Conservation (phyloP, 2,888 invertebrate species). For the Sinopyrophorus schimmeli region DNA sequence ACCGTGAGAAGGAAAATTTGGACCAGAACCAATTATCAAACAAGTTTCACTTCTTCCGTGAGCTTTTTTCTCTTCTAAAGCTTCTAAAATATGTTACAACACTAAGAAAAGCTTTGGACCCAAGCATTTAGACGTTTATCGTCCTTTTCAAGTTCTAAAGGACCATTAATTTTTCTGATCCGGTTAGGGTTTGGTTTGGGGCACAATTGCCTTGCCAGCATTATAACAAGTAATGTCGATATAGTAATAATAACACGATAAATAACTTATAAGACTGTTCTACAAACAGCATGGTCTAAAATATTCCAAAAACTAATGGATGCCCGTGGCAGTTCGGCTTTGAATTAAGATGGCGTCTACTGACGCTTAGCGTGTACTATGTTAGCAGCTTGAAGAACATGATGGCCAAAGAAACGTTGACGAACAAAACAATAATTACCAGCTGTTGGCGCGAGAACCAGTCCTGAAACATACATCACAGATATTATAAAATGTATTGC, state of each 20-base stretch:
- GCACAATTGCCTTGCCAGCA: too few relatives aligned
- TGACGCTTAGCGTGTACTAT: constrained; percentile 72
- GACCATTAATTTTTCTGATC: too few relatives aligned
- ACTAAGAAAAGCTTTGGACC: too few relatives aligned
- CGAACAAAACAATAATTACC: constrained; percentile 89
- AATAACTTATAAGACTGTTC: constrained; percentile 25
- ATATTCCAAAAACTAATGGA: constrained; percentile 40
- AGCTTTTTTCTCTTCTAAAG: too few relatives aligned
- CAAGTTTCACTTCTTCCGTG: too few relatives aligned
- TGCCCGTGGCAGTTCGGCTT: constrained; percentile 35
- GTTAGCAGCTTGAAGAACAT: constrained; percentile 95
- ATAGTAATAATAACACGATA: constrained; percentile 40
- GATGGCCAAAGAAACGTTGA: constrained; percentile 92
- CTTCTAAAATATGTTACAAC: too few relatives aligned
- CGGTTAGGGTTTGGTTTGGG: too few relatives aligned
- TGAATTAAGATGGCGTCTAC: constrained; percentile 34
- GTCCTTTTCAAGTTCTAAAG: too few relatives aligned
- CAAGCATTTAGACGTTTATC: too few relatives aligned
- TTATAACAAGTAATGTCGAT: constrained; percentile 33
- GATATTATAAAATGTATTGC: too few relatives aligned
- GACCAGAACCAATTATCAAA: too few relatives aligned
- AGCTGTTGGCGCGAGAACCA: constrained; percentile 96
- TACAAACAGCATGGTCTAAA: constrained; percentile 36
- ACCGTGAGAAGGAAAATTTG: too few relatives aligned
- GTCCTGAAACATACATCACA: constrained; percentile 74